Percentiles rank a stretch among this genome's conserved stretches.
phyloP scores from a whole-genome alignment of 1,140 invertebrate species.

The Macrocentrus cingulum region DNA sequence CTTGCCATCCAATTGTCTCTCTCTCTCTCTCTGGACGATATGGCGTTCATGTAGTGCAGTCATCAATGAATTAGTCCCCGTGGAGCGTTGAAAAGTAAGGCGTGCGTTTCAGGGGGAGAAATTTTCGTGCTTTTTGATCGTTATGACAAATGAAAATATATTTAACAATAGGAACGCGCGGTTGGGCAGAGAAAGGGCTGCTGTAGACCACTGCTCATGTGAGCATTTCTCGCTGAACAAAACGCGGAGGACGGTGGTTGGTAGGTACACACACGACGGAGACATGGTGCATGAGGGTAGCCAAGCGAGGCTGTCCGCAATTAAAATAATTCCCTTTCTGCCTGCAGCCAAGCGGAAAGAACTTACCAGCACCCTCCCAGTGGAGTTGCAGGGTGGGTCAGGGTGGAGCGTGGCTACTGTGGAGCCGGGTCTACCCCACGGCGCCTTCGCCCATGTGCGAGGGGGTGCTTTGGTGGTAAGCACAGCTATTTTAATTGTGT shows the following conservation, averaged over 20 bases:
- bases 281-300: constrained; percentile 40
- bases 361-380: constrained; percentile 47
- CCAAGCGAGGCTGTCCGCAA: constrained; percentile 59
- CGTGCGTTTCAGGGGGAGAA: too few species aligned
- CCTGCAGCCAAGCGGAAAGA: constrained; percentile 55
- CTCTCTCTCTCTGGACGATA: too few species aligned
- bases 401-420: neutral
- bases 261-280: constrained; percentile 30
- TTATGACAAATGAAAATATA: neutral
- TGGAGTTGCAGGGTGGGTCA: constrained; percentile 12
- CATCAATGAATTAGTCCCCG: too few species aligned
- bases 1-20: too few species aligned
- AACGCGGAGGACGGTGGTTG: neutral
- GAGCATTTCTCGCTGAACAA: constrained; percentile 1
- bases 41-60: too few species aligned
- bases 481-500: constrained; percentile 57
- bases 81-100: too few species aligned
- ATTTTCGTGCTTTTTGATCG: too few species aligned
- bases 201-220: neutral
- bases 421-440: neutral
- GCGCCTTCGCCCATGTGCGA: constrained; percentile 14
- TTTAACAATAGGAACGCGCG: neutral
- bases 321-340: constrained; percentile 63
- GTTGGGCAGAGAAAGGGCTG: neutral
- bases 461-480: constrained; percentile 35